These are phyloP conservation scores for Crypturellus undulatus DNA, from an alignment of 2,113 vertebrate species.

Conservation along the genomic window DNA sequence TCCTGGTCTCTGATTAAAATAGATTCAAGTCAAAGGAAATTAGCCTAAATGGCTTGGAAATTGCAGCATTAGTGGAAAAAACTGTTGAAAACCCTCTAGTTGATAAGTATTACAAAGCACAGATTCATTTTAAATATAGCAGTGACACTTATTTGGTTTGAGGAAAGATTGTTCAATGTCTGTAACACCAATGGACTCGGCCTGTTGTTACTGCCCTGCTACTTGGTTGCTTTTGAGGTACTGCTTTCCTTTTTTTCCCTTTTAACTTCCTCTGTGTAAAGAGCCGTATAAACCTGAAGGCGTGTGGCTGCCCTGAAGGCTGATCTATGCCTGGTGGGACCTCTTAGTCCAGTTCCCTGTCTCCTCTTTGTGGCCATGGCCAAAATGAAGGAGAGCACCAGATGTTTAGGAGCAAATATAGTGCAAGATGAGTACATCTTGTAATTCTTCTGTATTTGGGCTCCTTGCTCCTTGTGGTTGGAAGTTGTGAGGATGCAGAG, in stretches of 20 bases:
- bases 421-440: neutral
- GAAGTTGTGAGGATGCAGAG: neutral
- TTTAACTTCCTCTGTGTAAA: neutral
- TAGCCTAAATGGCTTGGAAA: conserved; percentile 81
- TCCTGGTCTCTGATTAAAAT: conserved; percentile 79
- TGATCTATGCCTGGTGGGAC: neutral
- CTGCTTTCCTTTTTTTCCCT: neutral
- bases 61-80: conserved; percentile 71
- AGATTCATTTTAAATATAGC: conserved; percentile 64
- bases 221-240: neutral
- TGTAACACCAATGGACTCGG: neutral
- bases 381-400: neutral
- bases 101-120: conserved; percentile 71
- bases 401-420: neutral
- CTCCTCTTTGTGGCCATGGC: neutral
- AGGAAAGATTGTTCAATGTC: conserved; percentile 37
- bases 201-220: neutral
- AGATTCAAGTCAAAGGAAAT: conserved; percentile 78
- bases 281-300: neutral
- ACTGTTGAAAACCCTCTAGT: conserved; percentile 63
- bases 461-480: rapidly evolving
- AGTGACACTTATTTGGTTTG: conserved; percentile 40
- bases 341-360: neutral
- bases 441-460: neutral
- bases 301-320: neutral